Percentiles rank a stretch among this genome's conserved stretches.
phyloP scores from a whole-genome alignment of 2,797 vertebrate genomes.

The Rhincodon typus region DNA sequence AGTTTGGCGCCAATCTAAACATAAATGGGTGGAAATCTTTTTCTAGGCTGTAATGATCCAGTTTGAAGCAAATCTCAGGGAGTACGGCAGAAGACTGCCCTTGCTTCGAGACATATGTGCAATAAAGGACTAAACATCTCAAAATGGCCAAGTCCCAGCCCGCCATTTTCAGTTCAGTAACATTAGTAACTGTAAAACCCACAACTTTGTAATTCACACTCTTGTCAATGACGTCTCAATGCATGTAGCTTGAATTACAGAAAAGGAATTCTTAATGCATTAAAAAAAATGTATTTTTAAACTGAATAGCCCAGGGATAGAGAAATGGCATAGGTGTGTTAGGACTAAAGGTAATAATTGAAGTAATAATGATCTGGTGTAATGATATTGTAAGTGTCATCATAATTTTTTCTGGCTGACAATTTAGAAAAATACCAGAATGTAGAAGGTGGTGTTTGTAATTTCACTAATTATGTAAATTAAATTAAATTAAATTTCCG shows the following conservation, averaged over 20 bases:
- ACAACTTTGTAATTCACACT: neutral
- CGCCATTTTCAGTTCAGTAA: neutral
- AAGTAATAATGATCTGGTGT: neutral
- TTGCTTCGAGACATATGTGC: neutral
- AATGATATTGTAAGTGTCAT: neutral
- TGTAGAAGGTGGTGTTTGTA: neutral
- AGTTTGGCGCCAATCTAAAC: neutral
- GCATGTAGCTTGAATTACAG: neutral
- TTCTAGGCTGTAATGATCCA: neutral
- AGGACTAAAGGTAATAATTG: neutral
- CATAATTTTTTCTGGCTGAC: neutral
- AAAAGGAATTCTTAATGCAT: neutral
- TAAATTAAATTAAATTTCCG: neutral
- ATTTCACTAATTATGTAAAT: neutral
- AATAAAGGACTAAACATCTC: neutral
- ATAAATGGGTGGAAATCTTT: neutral
- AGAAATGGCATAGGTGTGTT: neutral
- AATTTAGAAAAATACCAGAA: neutral
- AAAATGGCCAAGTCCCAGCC: neutral
- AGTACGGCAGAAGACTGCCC: neutral
- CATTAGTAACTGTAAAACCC: neutral
- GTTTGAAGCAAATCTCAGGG: neutral
- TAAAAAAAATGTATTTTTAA: neutral
- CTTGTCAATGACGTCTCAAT: neutral
- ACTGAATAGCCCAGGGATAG: neutral